Evolutionary conservation across 2,113 vertebrate genomes (phyloP).

Genomic region (Hydropotes inermis): DNA sequence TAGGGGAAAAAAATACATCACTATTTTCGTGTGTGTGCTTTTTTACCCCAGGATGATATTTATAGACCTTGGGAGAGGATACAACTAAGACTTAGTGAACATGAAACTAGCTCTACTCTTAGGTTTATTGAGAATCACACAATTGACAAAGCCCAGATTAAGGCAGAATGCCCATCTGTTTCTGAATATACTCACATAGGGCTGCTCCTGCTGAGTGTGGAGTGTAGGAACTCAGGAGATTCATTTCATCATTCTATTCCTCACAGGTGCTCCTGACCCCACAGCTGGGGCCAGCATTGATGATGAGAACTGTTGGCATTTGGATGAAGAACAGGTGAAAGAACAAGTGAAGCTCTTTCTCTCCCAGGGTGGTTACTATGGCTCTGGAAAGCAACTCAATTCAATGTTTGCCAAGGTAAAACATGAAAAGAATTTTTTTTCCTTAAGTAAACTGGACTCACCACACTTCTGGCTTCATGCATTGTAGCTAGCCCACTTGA

Average conservation of each 20-base stretch:
- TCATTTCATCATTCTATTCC: neutral
- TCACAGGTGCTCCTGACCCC: conserved; percentile 94
- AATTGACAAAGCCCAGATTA: neutral
- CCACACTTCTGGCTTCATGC: neutral
- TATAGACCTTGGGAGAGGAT: neutral
- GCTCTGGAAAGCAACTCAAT: conserved; percentile 98
- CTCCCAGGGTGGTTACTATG: conserved; percentile 98
- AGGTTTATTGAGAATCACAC: neutral
- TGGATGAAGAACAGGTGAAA: conserved; percentile 97
- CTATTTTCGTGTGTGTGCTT: neutral
- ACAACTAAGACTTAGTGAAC: neutral
- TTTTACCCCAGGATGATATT: neutral
- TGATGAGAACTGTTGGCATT: conserved; percentile 99
- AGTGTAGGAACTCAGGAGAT: neutral
- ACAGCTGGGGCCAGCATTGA: conserved; percentile 98
- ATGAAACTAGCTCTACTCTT: neutral
- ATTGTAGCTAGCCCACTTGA: neutral
- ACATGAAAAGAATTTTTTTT: neutral
- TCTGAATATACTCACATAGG: conserved; percentile 13
- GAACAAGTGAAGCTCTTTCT: conserved; percentile 99
- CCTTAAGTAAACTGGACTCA: neutral
- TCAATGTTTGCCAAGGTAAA: conserved; percentile 99
- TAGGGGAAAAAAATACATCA: neutral
- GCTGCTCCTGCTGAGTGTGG: neutral
- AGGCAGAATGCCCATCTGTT: neutral